These are phyloP conservation scores for Agraylea sexmaculata DNA, from an alignment of 1,140 invertebrate species.

Conservation along the genomic window DNA sequence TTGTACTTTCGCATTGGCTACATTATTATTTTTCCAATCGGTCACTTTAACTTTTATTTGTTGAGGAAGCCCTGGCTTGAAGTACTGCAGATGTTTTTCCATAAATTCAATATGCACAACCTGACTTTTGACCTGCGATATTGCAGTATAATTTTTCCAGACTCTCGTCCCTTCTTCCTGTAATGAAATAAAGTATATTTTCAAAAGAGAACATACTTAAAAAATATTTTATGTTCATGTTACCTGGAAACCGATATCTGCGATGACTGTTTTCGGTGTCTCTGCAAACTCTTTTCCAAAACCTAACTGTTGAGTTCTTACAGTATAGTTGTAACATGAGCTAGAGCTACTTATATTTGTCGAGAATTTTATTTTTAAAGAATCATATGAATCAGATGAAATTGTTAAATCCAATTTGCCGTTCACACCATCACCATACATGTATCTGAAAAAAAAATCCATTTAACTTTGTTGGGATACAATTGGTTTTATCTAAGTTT, in stretches of 20 bases:
- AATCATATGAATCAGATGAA: slow-evolving; percentile 12
- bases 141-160: slow-evolving; percentile 47
- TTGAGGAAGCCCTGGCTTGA: slow-evolving; percentile 52
- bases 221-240: slow-evolving; percentile 6
- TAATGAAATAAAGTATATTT: slow-evolving; percentile 16
- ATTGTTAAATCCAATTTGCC: slow-evolving; percentile 38
- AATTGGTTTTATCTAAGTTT: slow-evolving; percentile 3
- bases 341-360: slow-evolving; percentile 25
- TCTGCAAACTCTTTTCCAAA: slow-evolving; percentile 20
- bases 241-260: slow-evolving; percentile 36
- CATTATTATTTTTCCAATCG: slow-evolving; percentile 10
- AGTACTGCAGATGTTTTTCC: slow-evolving; percentile 41
- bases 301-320: slow-evolving; percentile 26
- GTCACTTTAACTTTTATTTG: slow-evolving; percentile 38
- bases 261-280: slow-evolving; percentile 29
- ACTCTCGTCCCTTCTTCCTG: slow-evolving; percentile 50
- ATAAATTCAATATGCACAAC: slow-evolving; percentile 43
- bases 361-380: slow-evolving; percentile 24
- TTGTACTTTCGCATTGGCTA: slow-evolving; percentile 14
- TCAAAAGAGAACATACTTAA: slow-evolving; percentile 1
- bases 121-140: slow-evolving; percentile 40
- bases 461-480: slow-evolving; percentile 2
- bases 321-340: slow-evolving; percentile 31
- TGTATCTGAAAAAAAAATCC: slow-evolving; percentile 42
- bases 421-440: slow-evolving; percentile 60